Conservation (phyloP, 2,113 vertebrate species). For the Xenus cinereus region DNA sequence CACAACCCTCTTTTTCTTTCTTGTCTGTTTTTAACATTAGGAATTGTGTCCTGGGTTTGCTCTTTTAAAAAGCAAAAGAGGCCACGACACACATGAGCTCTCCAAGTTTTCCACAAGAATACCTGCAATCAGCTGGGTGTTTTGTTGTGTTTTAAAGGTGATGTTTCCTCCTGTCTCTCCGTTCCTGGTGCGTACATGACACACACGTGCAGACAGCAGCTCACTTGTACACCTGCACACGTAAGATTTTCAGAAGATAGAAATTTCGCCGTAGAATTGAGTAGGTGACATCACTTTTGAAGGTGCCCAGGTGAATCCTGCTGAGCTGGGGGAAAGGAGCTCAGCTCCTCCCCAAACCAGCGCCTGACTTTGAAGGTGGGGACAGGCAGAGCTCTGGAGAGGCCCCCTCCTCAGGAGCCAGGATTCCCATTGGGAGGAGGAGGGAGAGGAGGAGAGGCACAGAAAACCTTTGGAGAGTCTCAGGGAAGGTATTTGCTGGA, state of each 20-base stretch:
- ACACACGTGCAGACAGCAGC: fast-evolving
- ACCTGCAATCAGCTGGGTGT: not conserved
- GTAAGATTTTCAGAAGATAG: not conserved
- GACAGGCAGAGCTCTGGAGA: not conserved
- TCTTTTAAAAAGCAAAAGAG: not conserved
- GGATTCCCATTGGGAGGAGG: not conserved
- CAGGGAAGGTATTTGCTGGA: not conserved
- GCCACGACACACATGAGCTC: fast-evolving
- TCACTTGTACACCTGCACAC: not conserved
- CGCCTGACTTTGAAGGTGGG: not conserved
- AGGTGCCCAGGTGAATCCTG: not conserved
- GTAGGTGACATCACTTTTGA: not conserved
- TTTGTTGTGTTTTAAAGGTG: not conserved
- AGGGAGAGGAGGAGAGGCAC: not conserved
- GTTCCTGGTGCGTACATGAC: fast-evolving
- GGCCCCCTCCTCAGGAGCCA: not conserved
- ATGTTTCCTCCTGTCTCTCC: not conserved
- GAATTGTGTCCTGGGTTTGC: not conserved
- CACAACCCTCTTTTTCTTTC: not conserved
- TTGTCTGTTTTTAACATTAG: not conserved
- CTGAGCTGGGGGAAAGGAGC: not conserved
- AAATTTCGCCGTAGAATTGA: fast-evolving
- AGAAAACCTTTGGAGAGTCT: not conserved
- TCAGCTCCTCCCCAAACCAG: not conserved
- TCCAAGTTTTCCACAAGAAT: not conserved